Evolutionary conservation across 2,888 invertebrate species (phyloP), one percentile per base, ranked within the genome.

Genomic region (Caenorhabditis zanzibari): DNA sequence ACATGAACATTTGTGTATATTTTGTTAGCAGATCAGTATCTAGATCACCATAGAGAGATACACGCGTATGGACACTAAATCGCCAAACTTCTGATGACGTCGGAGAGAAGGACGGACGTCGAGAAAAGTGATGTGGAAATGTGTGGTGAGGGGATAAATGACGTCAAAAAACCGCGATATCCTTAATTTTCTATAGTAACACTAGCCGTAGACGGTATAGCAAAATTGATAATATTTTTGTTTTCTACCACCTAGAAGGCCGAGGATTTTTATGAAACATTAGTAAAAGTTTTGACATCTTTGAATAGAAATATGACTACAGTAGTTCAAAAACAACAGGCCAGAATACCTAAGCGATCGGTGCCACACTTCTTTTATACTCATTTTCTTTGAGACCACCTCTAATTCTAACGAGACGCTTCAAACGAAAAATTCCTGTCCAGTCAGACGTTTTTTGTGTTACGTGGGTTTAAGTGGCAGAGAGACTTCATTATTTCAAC

Each of bases 81-180:
- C 76, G 76, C 76, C 76, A 68, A 76, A 76, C 76, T 76, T 76
- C 68, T 68, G 28, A 26, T 76, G 76, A 76, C 76, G 76, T 76
- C 6, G 10, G 38, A 38, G 9, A 49, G 35, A 19, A 26, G 47
- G 38, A 41, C 19, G 38, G 56, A 32, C 47, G 59, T 73, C 61
- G 59, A 49, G 61, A 47, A 63, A 63, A 61, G 28, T 63, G 47
- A 63, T 61, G 61, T 61, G 61, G 61, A 61, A 61, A 38, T 41
- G 38, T 6, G 32, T 32, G 7, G 32, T 10, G 16, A 63, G 28
- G 26, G 63, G 63, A 63, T 63, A 44, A 61, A 44, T 63, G 63
- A 56, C 68, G n/a, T 59, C 58, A 52, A 19, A 26, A 32, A 12
- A 63, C 28, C 26, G 28, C 26, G 26, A 54, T 24, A 26, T 63